A percentile compares a stretch with the other conserved stretches of the same genome.
These are phyloP conservation scores for Melanocharis versteri DNA, from an alignment of 2,113 vertebrate genomes.

Conservation along the genomic window DNA sequence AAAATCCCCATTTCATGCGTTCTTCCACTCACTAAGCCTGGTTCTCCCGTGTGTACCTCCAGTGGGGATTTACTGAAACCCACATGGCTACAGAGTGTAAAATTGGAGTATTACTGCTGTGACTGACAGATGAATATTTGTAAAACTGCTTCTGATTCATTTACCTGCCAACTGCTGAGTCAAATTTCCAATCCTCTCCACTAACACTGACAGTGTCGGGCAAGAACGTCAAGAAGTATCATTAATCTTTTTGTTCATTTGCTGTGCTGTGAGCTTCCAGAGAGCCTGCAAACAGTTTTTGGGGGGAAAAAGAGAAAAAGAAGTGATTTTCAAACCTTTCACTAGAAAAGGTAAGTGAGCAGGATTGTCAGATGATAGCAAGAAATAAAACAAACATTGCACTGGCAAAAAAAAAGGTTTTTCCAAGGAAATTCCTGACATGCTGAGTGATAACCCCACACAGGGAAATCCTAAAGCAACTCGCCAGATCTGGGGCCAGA, in stretches of 20 bases:
- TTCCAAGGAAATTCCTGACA: not conserved
- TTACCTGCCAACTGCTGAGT: not conserved
- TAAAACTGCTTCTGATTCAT: not conserved
- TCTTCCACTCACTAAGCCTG: not conserved
- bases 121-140: not conserved
- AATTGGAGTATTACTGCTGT: not conserved
- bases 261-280: not conserved
- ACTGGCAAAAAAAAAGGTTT: not conserved
- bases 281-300: not conserved
- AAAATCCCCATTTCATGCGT: not conserved
- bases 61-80: not conserved
- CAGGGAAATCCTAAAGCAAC: not conserved
- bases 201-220: not conserved
- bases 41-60: not conserved
- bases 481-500: not conserved
- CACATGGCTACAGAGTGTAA: not conserved
- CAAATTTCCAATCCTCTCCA: not conserved
- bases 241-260: not conserved
- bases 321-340: not conserved
- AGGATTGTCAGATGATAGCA: not conserved
- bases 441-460: not conserved
- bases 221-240: not conserved
- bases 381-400: not conserved
- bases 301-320: rapidly evolving
- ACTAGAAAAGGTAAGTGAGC: not conserved